Base-by-base conservation (phyloP, 1,140 invertebrate genomes). In the Drosophila nebulosa region DNA sequence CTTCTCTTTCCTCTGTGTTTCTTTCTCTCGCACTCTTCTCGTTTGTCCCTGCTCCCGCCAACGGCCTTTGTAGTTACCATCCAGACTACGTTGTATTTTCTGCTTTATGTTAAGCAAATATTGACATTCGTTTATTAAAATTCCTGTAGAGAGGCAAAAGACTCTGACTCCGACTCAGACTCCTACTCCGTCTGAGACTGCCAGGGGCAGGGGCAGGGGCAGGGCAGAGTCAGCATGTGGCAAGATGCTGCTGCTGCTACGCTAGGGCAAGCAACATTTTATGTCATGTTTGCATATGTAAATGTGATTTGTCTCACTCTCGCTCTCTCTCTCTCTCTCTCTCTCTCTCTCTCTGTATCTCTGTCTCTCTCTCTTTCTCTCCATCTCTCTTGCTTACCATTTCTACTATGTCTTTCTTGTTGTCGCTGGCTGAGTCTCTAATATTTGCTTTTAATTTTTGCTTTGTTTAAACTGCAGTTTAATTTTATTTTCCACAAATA, bases 81-180 rank as follows among this genome's bases (percentile, higher is more conserved):
- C 63, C 61, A 21, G 56, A 26, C 51, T 35, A 66, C 52, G 74
- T 85, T 86, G 79, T 86, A 89, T 88, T 86, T 88, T 89, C 80
- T 89, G 86, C 79, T 85, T 89, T 89, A 89, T 89, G 84, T 85
- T 89, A 79, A 64, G 74, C 85, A 83, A 89, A 89, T 89, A 89
- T 89, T 89, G 85, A 89, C 84, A 85, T 89, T 89, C 84, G 84
- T 89, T 89, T 89, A 88, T 88, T 88, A 89, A 89, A 88, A 88
- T 89, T 88, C 79, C 84, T 79, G 63, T 66, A 76, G 75, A 79
- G 79, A 63, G 74, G 65, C 72, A 66, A 75, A 46, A 75, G 71
- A 62, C 77, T 24, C 46, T 4, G 10, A 32, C 30, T 30, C 27
- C 71, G 76, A 57, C 14, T 21, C 39, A 18, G 16, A 16, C 39